Conservation (phyloP, 2,113 vertebrate genomes). For the Antennarius striatus region DNA sequence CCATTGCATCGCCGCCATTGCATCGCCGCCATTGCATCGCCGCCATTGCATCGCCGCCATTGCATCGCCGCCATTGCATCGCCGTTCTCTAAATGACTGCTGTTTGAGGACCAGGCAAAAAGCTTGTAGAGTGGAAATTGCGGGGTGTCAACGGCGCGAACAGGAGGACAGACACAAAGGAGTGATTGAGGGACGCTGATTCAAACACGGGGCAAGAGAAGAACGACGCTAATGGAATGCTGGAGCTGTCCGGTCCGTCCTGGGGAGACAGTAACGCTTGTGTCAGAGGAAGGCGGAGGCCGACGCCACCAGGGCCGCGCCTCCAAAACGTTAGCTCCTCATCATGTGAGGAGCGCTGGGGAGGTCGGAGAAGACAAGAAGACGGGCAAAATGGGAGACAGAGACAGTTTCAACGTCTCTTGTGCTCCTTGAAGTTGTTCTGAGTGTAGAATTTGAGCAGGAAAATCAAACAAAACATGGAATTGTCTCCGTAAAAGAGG, state of each 20-base stretch:
- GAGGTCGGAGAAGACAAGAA: slow-evolving; percentile 32
- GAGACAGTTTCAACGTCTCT: too few species aligned
- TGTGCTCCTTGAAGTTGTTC: too few species aligned
- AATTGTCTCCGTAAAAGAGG: too few species aligned
- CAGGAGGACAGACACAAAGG: slow-evolving; percentile 62
- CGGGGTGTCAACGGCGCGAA: slow-evolving; percentile 45
- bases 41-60: neutral
- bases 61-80: neutral
- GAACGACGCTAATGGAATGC: slow-evolving; percentile 63
- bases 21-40: neutral
- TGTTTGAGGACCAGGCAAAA: slow-evolving; percentile 20
- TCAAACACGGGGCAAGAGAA: slow-evolving; percentile 40
- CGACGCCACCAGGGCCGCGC: slow-evolving; percentile 35
- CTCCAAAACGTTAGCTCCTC: slow-evolving; percentile 43
- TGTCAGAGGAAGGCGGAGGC: slow-evolving; percentile 49
- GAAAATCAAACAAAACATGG: too few species aligned
- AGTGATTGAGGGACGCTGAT: slow-evolving; percentile 55
- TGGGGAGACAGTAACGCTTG: slow-evolving; percentile 58
- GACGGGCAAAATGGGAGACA: neutral
- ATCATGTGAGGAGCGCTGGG: slow-evolving; percentile 38
- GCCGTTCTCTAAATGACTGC: slow-evolving; percentile 26
- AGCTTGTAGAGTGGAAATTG: slow-evolving; percentile 24
- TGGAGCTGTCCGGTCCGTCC: slow-evolving; percentile 43
- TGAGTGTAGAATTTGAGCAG: neutral
- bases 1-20: neutral